Evolutionary conservation across 2,888 invertebrate species (phyloP), one percentile per base, ranked within the genome.

Genomic region (Yponomeuta malinellus): DNA sequence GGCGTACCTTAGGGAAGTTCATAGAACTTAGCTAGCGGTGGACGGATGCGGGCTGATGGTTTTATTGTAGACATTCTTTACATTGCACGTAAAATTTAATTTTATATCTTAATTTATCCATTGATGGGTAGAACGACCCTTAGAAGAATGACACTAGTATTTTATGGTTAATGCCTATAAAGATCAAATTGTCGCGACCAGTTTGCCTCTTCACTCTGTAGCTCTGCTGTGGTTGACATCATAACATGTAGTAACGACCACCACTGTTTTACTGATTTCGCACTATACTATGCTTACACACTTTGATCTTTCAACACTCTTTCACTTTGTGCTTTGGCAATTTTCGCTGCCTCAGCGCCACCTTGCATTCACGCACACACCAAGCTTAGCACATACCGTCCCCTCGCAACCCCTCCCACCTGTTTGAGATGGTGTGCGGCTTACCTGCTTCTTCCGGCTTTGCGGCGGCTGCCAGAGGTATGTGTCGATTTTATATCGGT

Each of bases 391-490:
- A 69, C 69, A 76, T 77, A 79, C 79, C 75, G 83, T 83, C 79
- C 78, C 81, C 86, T 78, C 73, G 74, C 76, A 81, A 77, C 76
- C 73, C 81, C 33, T 78, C 79, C 76, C 78, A 77, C 75, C 73
- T 79, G 83, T 79, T 78, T 78, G 82, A 81, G 83, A 84, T 83
- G 82, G 81, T 80, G 80, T 80, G 87, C 88, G 81, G 87, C 87
- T 78, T 83, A 82, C 83, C 87, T 87, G 91, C 90, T 90, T 90
- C 89, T 83, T 69, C 33, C 69, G 63, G 69, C 69, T 83, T 86
- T 81, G 77, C 89, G 86, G 83, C 86, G 89, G 89, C 81, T 77
- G 78, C 76, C 77, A 81, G 83, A 91, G 91, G 91, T 91, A 90
- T 85, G 91, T 90, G 75, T 78, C 81, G 73, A 76, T 71, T 29